Conservation (phyloP, 2,888 invertebrate genomes). For the Noctua janthina region DNA sequence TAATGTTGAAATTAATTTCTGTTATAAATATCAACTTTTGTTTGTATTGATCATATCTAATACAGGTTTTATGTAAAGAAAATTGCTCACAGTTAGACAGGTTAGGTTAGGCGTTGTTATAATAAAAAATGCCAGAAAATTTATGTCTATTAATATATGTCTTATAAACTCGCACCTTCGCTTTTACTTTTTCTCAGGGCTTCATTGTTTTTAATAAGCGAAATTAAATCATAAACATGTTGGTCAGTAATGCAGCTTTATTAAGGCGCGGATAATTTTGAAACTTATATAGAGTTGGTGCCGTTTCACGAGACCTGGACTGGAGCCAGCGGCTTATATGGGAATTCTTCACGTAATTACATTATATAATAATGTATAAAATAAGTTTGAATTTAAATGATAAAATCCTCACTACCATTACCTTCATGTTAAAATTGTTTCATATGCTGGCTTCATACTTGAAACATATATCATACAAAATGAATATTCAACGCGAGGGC, state of each 20-base stretch:
- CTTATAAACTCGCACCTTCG: conserved; percentile 6
- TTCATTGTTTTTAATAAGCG: conserved; percentile 50
- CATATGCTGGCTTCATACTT: not conserved
- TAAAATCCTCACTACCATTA: conserved; percentile 44
- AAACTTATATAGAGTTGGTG: conserved; percentile 59
- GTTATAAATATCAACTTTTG: too few species aligned
- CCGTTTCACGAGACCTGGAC: conserved; percentile 68
- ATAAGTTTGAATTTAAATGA: conserved; percentile 71
- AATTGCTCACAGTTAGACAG: too few species aligned
- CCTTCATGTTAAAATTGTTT: not conserved
- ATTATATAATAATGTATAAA: conserved; percentile 72
- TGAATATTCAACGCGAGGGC: not conserved
- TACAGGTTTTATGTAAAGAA: too few species aligned
- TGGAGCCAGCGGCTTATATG: conserved; percentile 74
- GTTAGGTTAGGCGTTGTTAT: too few species aligned
- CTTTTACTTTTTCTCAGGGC: conserved; percentile 12
- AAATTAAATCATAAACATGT: conserved; percentile 53
- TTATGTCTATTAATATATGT: too few species aligned
- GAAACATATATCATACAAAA: not conserved
- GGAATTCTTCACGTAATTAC: conserved; percentile 77
- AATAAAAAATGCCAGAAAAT: too few species aligned
- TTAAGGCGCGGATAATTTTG: conserved; percentile 58
- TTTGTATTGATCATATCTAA: too few species aligned
- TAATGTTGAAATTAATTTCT: too few species aligned
- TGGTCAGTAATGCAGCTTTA: conserved; percentile 53